These are phyloP conservation scores for Platyscapa corneri DNA, from an alignment of 1,140 invertebrate genomes.

Conservation along the genomic window DNA sequence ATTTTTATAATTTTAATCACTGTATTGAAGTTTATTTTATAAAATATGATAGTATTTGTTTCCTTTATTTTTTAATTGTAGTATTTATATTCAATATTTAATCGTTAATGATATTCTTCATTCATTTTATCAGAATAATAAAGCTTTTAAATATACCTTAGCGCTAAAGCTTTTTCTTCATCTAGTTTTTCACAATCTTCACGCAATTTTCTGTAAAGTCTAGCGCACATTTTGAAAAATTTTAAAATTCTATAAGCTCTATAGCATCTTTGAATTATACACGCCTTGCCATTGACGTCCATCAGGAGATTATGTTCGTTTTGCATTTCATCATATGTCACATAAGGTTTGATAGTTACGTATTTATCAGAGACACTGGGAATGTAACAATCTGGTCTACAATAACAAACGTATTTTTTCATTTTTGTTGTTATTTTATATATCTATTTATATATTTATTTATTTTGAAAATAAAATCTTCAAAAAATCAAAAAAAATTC, in stretches of 20 bases:
- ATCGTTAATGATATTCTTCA: no score
- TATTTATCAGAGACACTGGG: conserved; percentile 77
- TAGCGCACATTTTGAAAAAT: conserved; percentile 61
- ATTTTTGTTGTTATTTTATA: neutral
- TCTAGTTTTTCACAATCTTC: conserved; percentile 70
- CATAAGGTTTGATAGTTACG: conserved; percentile 74
- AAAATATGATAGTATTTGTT: no score
- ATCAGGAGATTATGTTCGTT: conserved; percentile 59
- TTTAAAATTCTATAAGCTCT: conserved; percentile 69
- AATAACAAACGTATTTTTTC: neutral
- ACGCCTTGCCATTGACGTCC: conserved; percentile 74
- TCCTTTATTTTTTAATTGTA: no score
- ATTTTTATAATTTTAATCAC: no score
- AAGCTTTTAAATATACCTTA: conserved; percentile 62
- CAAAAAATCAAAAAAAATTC: neutral
- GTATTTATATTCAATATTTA: no score
- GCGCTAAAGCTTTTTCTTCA: conserved; percentile 56
- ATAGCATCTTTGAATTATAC: conserved; percentile 78
- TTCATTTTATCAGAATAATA: no score
- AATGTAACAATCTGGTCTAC: conserved; percentile 75
- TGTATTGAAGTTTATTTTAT: no score
- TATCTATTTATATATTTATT: neutral
- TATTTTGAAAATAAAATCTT: neutral
- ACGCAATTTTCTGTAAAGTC: conserved; percentile 60
- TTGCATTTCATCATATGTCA: conserved; percentile 75